Percentiles rank a stretch among this genome's conserved stretches.
These are phyloP conservation scores for Noctua comes DNA, from an alignment of 2,888 invertebrate species.

Conservation along the genomic window DNA sequence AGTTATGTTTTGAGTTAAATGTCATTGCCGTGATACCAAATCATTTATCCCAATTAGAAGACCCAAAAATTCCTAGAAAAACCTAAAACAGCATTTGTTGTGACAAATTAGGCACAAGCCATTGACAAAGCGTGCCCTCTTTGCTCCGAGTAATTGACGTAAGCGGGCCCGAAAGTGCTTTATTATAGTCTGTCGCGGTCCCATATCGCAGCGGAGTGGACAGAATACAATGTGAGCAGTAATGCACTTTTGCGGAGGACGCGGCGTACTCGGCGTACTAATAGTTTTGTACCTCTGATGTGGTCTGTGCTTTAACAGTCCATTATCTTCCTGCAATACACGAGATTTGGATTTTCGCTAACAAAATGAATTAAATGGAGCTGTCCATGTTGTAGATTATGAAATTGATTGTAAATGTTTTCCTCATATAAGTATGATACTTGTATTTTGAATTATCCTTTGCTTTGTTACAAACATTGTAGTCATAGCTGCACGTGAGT, in stretches of 20 bases:
- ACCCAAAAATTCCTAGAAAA: background rate
- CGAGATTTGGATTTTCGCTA: background rate
- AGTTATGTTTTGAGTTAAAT: background rate
- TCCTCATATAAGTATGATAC: background rate
- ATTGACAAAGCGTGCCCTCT: slow-evolving; percentile 35
- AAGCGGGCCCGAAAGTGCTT: slow-evolving; percentile 57
- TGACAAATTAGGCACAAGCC: slow-evolving; percentile 44
- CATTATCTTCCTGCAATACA: slow-evolving; percentile 11
- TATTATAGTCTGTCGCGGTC: slow-evolving; percentile 41
- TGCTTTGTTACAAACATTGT: background rate
- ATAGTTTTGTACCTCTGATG: slow-evolving; percentile 38
- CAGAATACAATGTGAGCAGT: slow-evolving; percentile 38
- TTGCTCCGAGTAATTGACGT: slow-evolving; percentile 48
- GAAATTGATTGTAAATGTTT: background rate
- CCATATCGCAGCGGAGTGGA: slow-evolving; percentile 14
- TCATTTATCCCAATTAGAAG: background rate
- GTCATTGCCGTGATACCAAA: background rate
- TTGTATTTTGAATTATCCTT: background rate
- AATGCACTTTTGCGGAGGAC: slow-evolving; percentile 54
- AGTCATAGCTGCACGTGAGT: background rate
- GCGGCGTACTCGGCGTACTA: slow-evolving; percentile 21
- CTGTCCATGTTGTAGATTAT: background rate
- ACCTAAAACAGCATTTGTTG: slow-evolving; percentile 27
- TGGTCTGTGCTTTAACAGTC: slow-evolving; percentile 8
- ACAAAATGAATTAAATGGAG: background rate